Evolutionary conservation across 1,140 invertebrate species (phyloP).

Genomic region (Leptinotarsa texana): DNA sequence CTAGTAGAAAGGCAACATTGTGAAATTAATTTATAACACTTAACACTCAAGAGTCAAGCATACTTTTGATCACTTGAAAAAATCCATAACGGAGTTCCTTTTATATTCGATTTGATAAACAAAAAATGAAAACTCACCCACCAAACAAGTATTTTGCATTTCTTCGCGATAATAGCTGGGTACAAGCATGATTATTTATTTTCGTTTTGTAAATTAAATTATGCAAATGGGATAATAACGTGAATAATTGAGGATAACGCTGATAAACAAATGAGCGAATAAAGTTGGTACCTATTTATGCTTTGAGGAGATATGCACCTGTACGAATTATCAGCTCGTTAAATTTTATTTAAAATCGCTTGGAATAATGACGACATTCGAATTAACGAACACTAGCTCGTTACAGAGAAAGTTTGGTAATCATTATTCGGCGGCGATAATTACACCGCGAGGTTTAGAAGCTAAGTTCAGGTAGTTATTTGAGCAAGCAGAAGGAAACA

Average conservation of each 20-base stretch:
- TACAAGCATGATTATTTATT: not conserved
- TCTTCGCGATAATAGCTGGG: not conserved
- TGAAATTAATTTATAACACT: no score
- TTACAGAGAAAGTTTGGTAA: not conserved
- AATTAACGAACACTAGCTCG: not conserved
- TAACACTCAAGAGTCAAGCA: no score
- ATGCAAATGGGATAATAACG: conserved; percentile 8
- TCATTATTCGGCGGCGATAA: not conserved
- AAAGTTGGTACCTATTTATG: conserved; percentile 1
- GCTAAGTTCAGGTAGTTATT: not conserved
- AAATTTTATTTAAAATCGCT: not conserved
- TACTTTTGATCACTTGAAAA: no score
- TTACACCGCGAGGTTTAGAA: not conserved
- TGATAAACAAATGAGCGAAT: conserved; percentile 3
- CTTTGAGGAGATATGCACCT: not conserved
- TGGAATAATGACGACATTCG: not conserved
- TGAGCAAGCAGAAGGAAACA: not conserved
- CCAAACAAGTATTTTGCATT: not conserved
- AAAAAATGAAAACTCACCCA: not conserved
- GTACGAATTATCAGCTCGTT: conserved; percentile 7
- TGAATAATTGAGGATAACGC: not conserved
- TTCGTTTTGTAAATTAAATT: conserved; percentile 7
- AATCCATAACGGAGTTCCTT: not conserved
- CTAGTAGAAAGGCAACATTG: no score
- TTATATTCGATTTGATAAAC: not conserved